Base-by-base conservation (phyloP, 1,140 invertebrate genomes). In the Physella acuta region DNA sequence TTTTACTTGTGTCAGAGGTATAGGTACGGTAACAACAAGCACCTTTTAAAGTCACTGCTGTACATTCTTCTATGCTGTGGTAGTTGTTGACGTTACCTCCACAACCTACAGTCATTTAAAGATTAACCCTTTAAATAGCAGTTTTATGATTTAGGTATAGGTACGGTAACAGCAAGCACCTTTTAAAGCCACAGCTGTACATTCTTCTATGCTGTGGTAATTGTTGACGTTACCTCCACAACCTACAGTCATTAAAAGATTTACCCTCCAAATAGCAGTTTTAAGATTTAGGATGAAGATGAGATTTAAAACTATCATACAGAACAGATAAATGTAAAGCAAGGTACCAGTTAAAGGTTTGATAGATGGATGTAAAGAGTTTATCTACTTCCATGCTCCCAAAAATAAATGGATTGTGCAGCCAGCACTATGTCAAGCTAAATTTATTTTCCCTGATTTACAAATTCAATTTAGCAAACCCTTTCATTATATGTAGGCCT, bases 41-140 rank as follows among this genome's bases (percentile, higher is more conserved):
- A 11, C 82, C 82, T 11, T 59, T 73, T 67, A 81, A 71, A 26
- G 80, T 75, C 17, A 77, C 67, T 24, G 71, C 72, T 39, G 76
- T 70, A 74, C 82, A 84, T 28, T 79, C 76, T 39, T 75, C 73
- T 33, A 80, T 55, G 20, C 76, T 78, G 56, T 80, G 70, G 71
- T 84, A 87, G 74, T 87, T 87, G 79, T 86, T 86, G 11, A 81
- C 76, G 70, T 86, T 86, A 52, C 85, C 85, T 52, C 81, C 82
- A 75, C 84, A 81, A 30, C 85, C 85, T 82, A n/a, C n/a, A n/a
- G n/a, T n/a, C n/a, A n/a, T n/a, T n/a, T n/a, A n/a, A n/a, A n/a
- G n/a, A n/a, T n/a, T n/a, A n/a, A n/a, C n/a, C n/a, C n/a, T n/a
- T n/a, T n/a, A n/a, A n/a, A n/a, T n/a, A n/a, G n/a, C n/a, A n/a